Base-by-base conservation (phyloP, 2,113 vertebrate genomes). In the Menidia beryllina region DNA sequence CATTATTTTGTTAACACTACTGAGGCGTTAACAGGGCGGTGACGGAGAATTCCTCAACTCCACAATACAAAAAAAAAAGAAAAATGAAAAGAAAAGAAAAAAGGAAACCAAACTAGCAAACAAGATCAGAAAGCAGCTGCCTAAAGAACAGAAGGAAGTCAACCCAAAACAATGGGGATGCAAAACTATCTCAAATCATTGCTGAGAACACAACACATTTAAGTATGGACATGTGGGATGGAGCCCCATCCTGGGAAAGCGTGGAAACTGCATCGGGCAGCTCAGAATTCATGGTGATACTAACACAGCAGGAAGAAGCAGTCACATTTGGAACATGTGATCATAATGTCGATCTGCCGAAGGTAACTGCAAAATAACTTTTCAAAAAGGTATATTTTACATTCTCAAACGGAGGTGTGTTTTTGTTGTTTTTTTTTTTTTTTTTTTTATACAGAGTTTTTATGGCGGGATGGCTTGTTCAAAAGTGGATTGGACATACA, bases 121-220 rank as follows among this genome's bases (percentile, higher is more conserved):
- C 88, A 93, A 89, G 91, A 91, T 91, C 88, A 84, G 63, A 88
- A 95, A 93, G 92, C 77, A 94, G 95, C 95, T 94, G 95, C 94
- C 93, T 94, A 90, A 82, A 92, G 91, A 94, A 88, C 82, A 92
- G 91, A 93, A 95, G 94, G 93, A 93, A 95, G 94, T 93, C 91
- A 79, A 93, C 92, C 91, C 87, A 88, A 85, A 77, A 89, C 69
- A 86, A 81, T 56, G 30, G 65, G 67, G 50, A 77, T 60, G 77
- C 55, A 55, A 79, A 89, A 85, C 82, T 79, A 81, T 70, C 77
- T 83, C 48, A 87, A 91, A 89, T 86, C 72, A 80, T 83, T 84
- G 82, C 88, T 82, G 64, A 81, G 85, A 93, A 87, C 75, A 88
- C 60, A 92, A 88, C 90, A 91, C 59, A 75, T 77, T 77, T 30